Percentiles rank a stretch among this genome's conserved stretches.
Evolutionary conservation across 2,113 vertebrate genomes (phyloP).

Genomic region (Pavo muticus): DNA sequence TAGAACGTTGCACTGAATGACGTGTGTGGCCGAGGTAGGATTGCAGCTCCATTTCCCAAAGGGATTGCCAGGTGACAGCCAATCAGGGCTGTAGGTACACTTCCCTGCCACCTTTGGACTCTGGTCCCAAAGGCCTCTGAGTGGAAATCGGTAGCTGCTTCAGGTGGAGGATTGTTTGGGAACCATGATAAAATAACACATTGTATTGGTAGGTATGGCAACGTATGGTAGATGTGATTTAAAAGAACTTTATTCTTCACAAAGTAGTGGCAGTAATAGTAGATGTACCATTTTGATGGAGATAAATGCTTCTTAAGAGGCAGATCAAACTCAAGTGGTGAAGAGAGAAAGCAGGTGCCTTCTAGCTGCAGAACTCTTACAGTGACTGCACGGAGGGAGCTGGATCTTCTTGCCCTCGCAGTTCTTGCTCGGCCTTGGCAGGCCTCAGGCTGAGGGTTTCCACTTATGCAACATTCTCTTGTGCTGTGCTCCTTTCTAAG

Average conservation of each 20-base stretch:
- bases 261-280: neutral
- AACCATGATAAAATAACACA: neutral
- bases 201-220: neutral
- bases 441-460: neutral
- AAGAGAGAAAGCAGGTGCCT: neutral
- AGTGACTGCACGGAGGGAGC: neutral
- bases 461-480: neutral
- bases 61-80: neutral
- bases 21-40: neutral
- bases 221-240: neutral
- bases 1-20: neutral
- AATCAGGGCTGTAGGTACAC: neutral
- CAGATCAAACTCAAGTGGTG: neutral
- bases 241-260: neutral
- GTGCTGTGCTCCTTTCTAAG: neutral
- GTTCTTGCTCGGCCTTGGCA: neutral
- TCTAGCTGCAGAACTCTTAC: neutral
- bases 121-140: neutral
- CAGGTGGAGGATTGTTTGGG: fast-evolving
- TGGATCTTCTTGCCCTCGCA: neutral
- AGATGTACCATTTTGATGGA: neutral
- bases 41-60: neutral
- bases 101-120: neutral
- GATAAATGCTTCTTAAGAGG: neutral
- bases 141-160: neutral